Evolutionary conservation across 2,113 vertebrate genomes (phyloP), one percentile per base, ranked within the genome.

Genomic region (Progne subis): DNA sequence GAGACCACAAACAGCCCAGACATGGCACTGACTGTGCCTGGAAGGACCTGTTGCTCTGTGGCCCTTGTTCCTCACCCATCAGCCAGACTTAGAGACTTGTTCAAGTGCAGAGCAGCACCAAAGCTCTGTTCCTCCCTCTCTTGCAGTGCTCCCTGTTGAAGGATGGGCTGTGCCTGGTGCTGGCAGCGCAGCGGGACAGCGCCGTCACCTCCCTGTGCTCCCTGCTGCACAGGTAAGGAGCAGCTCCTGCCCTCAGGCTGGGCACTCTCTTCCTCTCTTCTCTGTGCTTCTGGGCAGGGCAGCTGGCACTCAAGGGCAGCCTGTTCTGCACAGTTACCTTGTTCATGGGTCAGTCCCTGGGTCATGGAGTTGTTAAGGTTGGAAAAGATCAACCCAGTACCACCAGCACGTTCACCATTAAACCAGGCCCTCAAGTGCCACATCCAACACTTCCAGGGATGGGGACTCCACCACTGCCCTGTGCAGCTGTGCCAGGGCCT

Each of bases 221-320:
- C 23, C 94, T 98, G 81, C 97, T 98, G 69, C 63, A 96, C 92
- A 96, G 97, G 98, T 98, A 90, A 93, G 86, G 59, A 61, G 68
- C 57, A 60, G 57, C 32, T 37, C 37, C 43, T 39, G 50, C 55
- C n/a, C 52, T 14, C 17, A 49, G 52, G 21, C 12, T 47, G 71
- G 21, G 44, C 55, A 71, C 34, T 37, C 37, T 37, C 78, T 26
- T 39, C 46, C 44, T 77, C 46, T 34, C 78, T 26, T 39, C 46
- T 19, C 47, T 71, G 41, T n/a, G 20, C 67, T 21, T 53, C 49
- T 49, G 56, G 3, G 10, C 19, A 46, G 18, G 61, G 41, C 64
- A 61, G 46, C 32, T 90, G 60, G 37, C 60, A 18, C 63, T 39
- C 78, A 37, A 32, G 60, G 74, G 24, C 82, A 76, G 18, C 20